These are phyloP conservation scores for Phytoseiulus persimilis DNA, from an alignment of 2,888 invertebrate genomes.

Conservation along the genomic window DNA sequence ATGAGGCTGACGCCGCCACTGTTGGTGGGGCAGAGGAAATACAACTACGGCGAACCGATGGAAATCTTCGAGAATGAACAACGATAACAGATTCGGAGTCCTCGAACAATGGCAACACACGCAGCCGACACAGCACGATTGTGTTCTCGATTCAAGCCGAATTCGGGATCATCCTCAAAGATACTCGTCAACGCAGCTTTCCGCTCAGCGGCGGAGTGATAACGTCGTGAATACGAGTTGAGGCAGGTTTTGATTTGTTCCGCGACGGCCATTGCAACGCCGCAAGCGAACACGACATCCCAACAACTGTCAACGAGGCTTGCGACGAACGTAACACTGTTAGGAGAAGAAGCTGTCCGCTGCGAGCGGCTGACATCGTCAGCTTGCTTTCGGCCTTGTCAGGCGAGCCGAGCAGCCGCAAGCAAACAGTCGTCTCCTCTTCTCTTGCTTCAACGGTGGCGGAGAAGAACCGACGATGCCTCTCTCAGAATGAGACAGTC, in stretches of 20 bases:
- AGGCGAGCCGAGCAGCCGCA: background rate
- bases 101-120: too few species aligned
- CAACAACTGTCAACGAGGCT: background rate
- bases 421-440: background rate
- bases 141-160: too few species aligned
- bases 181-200: too few species aligned
- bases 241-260: background rate
- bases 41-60: too few species aligned
- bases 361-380: background rate
- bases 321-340: background rate
- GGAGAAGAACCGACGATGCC: background rate
- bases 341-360: background rate
- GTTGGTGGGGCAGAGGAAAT: too few species aligned
- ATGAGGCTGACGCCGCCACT: too few species aligned
- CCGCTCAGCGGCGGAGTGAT: too few species aligned
- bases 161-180: too few species aligned
- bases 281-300: background rate
- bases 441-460: background rate
- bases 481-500: background rate
- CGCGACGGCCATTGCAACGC: background rate
- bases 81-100: too few species aligned
- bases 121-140: too few species aligned
- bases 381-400: background rate
- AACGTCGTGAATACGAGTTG: background rate
- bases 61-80: too few species aligned